Conservation (phyloP, 2,888 invertebrate species). For the Drosophila affinis region DNA sequence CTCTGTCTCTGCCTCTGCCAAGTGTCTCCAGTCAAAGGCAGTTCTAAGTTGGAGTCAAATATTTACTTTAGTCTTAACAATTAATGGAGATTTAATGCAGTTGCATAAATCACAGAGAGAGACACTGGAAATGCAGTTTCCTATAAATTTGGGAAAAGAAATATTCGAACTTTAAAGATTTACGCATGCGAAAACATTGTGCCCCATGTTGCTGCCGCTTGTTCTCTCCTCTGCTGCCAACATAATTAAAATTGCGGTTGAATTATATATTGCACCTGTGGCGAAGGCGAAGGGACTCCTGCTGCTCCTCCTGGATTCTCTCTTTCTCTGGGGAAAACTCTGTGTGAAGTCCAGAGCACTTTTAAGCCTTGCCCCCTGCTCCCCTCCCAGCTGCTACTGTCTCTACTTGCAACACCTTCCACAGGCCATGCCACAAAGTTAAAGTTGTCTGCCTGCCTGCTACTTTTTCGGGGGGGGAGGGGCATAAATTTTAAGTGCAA, state of each 20-base stretch:
- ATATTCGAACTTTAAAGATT: constrained; percentile 41
- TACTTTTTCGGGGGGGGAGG: constrained; percentile 42
- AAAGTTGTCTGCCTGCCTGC: constrained; percentile 64
- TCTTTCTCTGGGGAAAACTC: constrained; percentile 18
- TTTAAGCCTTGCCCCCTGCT: constrained; percentile 40
- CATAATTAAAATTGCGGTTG: constrained; percentile 74
- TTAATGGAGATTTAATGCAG: constrained; percentile 76
- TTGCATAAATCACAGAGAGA: constrained; percentile 65
- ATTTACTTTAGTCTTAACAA: constrained; percentile 60
- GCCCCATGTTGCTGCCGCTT: not conserved
- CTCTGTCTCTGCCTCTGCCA: constrained; percentile 15
- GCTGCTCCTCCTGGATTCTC: no score
- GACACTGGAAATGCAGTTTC: constrained; percentile 21
- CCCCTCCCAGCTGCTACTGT: not conserved
- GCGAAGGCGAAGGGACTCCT: constrained; percentile 67
- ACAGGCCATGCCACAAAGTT: constrained; percentile 31
- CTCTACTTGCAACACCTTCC: not conserved
- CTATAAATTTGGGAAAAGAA: constrained; percentile 42
- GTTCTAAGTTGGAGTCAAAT: constrained; percentile 44
- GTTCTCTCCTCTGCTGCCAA: constrained; percentile 50
- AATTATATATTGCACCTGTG: constrained; percentile 77
- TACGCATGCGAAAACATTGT: constrained; percentile 41
- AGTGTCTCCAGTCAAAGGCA: constrained; percentile 26
- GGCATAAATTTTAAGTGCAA: constrained; percentile 74
- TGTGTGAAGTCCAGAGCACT: constrained; percentile 57